Base-by-base conservation (phyloP, 2,888 invertebrate genomes). In the Drosophila percnosoma region DNA sequence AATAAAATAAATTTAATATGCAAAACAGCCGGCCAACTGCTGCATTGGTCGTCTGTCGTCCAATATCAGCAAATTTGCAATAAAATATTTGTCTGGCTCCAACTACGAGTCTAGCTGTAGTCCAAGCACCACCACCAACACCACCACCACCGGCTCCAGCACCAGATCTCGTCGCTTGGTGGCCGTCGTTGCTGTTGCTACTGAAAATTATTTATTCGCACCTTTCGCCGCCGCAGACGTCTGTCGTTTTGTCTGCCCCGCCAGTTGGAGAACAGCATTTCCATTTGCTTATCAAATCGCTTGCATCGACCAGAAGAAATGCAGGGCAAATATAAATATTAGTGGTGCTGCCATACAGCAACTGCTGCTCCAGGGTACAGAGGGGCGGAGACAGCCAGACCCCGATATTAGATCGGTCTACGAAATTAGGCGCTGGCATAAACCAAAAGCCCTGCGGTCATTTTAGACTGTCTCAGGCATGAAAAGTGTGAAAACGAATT, bases 1-100 rank as follows among this genome's bases (percentile, higher is more conserved):
- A 87, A 87, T 87, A 89, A 85, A 87, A 87, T 89, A 87, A 87
- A 87, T 89, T 83, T 85, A 89, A 89, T 82, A 90, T 82, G 86
- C 81, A 85, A 86, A 88, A 80, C 82, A 85, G 75, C 71, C 80
- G 71, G 74, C 63, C 79, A 76, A 74, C 61, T 63, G 80, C 67
- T 36, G 74, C 78, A 77, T 68, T 78, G 76, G 71, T 74, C 64
- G 84, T 75, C 79, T 81, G 83, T 82, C 83, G 75, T 81, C 81
- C 89, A 87, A 87, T 85, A 89, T 89, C 87, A 89, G 82, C 83
- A 82, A 82, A 86, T 89, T 89, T 83, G 89, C 87, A 87, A 87
- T 87, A 89, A 87, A 87, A 89, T 87, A 89, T 87, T 83, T 87
- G 87, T 85, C 87, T 89, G 80, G 81, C 80, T 72, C 60, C 75